phyloP scores from a whole-genome alignment of 2,113 vertebrate species.

The Anseranas semipalmata region DNA sequence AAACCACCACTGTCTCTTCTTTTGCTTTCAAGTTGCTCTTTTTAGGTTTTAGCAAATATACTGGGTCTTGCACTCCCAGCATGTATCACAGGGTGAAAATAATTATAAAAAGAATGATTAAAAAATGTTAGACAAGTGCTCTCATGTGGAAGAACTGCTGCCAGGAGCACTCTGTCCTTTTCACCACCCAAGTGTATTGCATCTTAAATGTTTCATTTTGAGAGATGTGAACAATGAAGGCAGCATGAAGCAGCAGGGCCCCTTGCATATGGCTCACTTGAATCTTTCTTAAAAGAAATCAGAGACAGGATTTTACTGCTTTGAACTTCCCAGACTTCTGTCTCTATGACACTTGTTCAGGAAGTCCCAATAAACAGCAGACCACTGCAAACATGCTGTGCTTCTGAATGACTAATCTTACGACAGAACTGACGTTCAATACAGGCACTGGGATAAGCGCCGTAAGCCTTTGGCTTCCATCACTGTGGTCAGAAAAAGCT shows the following conservation, averaged over 20 bases:
- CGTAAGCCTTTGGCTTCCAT: slow-evolving; percentile 20
- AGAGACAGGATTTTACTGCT: slow-evolving; percentile 27
- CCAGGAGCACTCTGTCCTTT: not conserved
- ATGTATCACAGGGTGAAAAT: not conserved
- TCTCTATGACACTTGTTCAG: slow-evolving; percentile 8
- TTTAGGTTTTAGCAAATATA: not conserved
- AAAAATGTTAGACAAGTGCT: not conserved
- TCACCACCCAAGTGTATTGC: not conserved
- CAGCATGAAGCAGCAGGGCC: not conserved
- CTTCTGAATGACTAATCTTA: slow-evolving; percentile 56
- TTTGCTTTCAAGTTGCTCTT: not conserved
- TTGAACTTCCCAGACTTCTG: slow-evolving; percentile 45
- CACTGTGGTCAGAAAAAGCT: slow-evolving; percentile 45
- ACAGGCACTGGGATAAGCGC: slow-evolving; percentile 50
- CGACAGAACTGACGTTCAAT: slow-evolving; percentile 36
- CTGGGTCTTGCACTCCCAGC: not conserved
- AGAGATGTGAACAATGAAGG: not conserved
- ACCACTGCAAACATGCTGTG: not conserved
- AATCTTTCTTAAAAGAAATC: not conserved
- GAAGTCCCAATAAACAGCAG: slow-evolving; percentile 1
- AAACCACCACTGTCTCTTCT: not conserved
- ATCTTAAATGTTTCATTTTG: not conserved
- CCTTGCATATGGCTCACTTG: not conserved
- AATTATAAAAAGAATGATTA: not conserved
- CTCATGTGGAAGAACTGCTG: not conserved